Conservation (phyloP, 2,888 invertebrate species). For the Orthosia gothica region DNA sequence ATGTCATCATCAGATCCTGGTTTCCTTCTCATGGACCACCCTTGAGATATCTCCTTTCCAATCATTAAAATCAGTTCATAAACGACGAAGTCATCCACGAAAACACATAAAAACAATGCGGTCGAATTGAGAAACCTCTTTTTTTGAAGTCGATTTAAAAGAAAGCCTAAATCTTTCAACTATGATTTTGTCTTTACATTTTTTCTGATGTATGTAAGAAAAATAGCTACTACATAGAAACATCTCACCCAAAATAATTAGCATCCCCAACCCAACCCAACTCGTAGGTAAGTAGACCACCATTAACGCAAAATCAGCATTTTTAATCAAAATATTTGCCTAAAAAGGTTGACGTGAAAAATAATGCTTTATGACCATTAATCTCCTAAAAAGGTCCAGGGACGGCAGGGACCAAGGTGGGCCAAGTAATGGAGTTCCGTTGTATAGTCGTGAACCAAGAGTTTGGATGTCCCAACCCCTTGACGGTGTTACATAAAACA, state of each 20-base stretch:
- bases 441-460: constrained; percentile 82
- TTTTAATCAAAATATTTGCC: constrained; percentile 65
- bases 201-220: neutral
- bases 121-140: too few species aligned
- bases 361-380: constrained; percentile 81
- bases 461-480: constrained; percentile 77
- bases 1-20: too few species aligned
- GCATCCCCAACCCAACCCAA: constrained; percentile 25
- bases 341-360: constrained; percentile 67
- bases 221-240: neutral
- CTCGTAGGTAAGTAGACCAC: constrained; percentile 6
- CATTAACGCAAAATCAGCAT: constrained; percentile 54
- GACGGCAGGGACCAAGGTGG: constrained; percentile 72
- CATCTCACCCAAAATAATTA: constrained; percentile 30
- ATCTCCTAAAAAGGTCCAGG: constrained; percentile 78
- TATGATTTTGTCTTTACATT: neutral
- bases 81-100: too few species aligned
- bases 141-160: too few species aligned
- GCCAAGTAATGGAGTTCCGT: constrained; percentile 87
- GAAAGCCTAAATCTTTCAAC: neutral
- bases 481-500: constrained; percentile 77
- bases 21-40: too few species aligned
- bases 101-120: too few species aligned
- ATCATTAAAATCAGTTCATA: too few species aligned
- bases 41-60: too few species aligned